A percentile compares a stretch with the other conserved stretches of the same genome.
Evolutionary conservation across 2,113 vertebrate species (phyloP).

Genomic region (Coryphaenoides rupestris): DNA sequence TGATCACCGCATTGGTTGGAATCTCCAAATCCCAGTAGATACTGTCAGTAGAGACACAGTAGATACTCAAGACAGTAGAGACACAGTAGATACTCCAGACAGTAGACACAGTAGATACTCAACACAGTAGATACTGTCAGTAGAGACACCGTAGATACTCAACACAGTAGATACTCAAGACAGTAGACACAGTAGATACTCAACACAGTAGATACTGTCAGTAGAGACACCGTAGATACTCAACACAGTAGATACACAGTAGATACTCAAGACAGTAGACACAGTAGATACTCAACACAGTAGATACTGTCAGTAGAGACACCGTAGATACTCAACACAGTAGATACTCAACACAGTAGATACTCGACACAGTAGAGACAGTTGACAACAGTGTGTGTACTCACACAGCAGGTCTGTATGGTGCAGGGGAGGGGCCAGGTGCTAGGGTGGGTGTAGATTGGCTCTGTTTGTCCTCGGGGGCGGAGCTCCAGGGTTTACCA

Average conservation of each 20-base stretch:
- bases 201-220: neutral
- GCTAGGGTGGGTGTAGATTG: constrained; percentile 50
- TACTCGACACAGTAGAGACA: neutral
- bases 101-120: neutral
- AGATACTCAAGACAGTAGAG: neutral
- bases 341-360: neutral
- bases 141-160: neutral
- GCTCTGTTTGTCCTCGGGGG: constrained; percentile 83
- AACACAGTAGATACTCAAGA: neutral
- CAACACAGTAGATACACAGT: neutral
- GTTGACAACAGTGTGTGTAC: constrained; percentile 32
- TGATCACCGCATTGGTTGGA: constrained; percentile 91
- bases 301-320: neutral
- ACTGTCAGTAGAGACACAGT: constrained; percentile 53
- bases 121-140: neutral
- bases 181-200: neutral
- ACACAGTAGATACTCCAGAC: neutral
- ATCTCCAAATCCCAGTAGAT: constrained; percentile 96
- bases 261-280: too few relatives aligned
- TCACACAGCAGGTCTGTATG: constrained; percentile 86
- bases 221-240: neutral
- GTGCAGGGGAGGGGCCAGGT: constrained; percentile 48
- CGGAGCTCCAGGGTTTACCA: constrained; percentile 83
- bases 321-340: neutral
- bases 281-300: neutral